phyloP scores from a whole-genome alignment of 2,113 vertebrate species.

The Nothoprocta perdicaria region DNA sequence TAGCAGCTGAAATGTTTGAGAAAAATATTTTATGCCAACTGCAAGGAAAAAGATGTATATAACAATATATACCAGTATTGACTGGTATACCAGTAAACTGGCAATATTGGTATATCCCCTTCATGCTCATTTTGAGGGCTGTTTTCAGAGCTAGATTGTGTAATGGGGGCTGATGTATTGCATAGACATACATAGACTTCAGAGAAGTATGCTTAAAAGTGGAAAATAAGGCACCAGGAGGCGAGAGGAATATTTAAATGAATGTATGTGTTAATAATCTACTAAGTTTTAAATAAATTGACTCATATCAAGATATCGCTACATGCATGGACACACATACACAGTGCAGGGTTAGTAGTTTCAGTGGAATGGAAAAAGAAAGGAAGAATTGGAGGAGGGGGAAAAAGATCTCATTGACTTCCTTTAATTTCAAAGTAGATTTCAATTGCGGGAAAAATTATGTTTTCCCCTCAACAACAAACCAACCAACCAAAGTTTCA shows the following conservation, averaged over 20 bases:
- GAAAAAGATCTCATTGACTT: background rate
- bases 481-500: background rate
- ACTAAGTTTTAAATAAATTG: background rate
- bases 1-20: background rate
- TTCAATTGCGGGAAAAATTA: background rate
- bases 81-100: slow-evolving; percentile 13
- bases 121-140: slow-evolving; percentile 42
- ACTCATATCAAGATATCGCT: background rate
- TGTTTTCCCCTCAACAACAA: background rate
- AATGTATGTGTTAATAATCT: background rate
- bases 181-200: slow-evolving; percentile 33
- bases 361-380: background rate
- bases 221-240: background rate
- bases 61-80: background rate
- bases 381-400: background rate
- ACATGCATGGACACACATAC: background rate
- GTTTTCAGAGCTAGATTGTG: slow-evolving; percentile 15
- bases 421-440: background rate
- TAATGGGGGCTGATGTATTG: slow-evolving; percentile 22
- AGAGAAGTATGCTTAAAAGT: background rate
- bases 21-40: background rate
- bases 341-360: background rate
- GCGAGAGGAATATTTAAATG: background rate
- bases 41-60: slow-evolving; percentile 22
- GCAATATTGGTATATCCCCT: slow-evolving; percentile 22